Base-by-base conservation (phyloP, 2,888 invertebrate species). In the Cryptus armator region DNA sequence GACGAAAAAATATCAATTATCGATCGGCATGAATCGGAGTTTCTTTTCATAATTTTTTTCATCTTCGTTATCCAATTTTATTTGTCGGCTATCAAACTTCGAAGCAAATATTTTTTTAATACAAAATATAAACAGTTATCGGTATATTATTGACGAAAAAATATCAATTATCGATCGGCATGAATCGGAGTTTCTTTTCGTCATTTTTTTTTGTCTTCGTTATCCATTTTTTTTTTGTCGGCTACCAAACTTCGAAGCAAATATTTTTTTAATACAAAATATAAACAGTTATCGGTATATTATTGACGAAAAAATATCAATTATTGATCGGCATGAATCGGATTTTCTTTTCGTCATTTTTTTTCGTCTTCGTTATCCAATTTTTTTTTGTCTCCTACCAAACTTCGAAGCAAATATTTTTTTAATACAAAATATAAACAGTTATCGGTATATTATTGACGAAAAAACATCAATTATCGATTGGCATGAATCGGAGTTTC, bases 221-320 rank as follows among this genome's bases (percentile, higher is more conserved):
- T 24, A 24, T 24, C 2, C 24, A 24, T 3, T 24, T 24, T 19
- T 37, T 37, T 29, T 14, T 14, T 6, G 62, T 6, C 2, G 62
- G 14, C 75, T 88, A 86, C 86, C 86, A 90, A 19, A 89, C 89
- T 89, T 91, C 89, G 16, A 53, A 16, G 19, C 12, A 53, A 24
- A 24, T 24, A 37, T 37, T 37, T 37, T 37, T 37, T 37, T 37
- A 37, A 37, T 37, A 37, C 37, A 37, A 51, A 70, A 70, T 70
- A 32, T 16, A 51, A 70, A 37, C 37, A 37, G 3, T 37, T 9
- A 37, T 37, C 6, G 37, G 37, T 7, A 7, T 37, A 1, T 14
- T 62, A 62, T 32, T 29, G n/a, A 62, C 32, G 32, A 62, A 6
- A 5, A 32, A 62, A 29, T 32, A n/a, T 3, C n/a, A n/a, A 14